A percentile compares a stretch with the other conserved stretches of the same genome.
Conservation (phyloP, 2,113 vertebrate species). For the Varanus salvator region DNA sequence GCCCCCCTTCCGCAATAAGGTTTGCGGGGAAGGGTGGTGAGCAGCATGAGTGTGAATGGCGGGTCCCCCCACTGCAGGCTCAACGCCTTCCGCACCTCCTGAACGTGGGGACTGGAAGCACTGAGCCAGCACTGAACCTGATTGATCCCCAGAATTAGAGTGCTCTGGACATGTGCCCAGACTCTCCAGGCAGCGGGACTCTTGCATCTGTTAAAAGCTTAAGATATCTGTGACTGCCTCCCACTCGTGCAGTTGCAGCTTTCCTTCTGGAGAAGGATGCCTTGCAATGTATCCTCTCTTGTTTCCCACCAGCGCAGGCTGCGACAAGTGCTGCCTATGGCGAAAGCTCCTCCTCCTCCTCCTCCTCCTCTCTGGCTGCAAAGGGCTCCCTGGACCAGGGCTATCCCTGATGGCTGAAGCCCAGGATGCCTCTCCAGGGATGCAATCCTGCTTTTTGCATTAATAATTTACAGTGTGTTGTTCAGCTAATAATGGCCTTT, state of each 20-base stretch:
- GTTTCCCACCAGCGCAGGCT: neutral
- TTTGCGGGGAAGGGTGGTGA: no score
- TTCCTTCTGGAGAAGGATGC: neutral
- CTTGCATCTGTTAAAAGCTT: neutral
- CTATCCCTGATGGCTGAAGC: slow-evolving; percentile 39
- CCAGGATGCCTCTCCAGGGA: slow-evolving; percentile 34
- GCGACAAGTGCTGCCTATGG: neutral
- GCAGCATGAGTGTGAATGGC: no score
- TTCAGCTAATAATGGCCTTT: slow-evolving; percentile 46
- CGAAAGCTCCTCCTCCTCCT: neutral
- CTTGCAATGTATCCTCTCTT: neutral
- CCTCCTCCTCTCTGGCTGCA: neutral
- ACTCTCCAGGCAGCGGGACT: neutral
- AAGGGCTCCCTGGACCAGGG: slow-evolving; percentile 32
- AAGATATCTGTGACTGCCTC: neutral
- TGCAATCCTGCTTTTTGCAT: slow-evolving; percentile 41
- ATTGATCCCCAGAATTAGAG: neutral
- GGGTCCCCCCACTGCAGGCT: neutral
- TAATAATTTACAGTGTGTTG: slow-evolving; percentile 42
- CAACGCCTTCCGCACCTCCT: neutral
- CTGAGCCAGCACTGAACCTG: neutral
- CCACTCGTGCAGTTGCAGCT: neutral
- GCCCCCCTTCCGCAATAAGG: neutral
- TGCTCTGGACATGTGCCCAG: neutral
- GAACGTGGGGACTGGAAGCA: neutral